Evolutionary conservation across 2,113 vertebrate species (phyloP).

Genomic region (Eurystomus gularis): DNA sequence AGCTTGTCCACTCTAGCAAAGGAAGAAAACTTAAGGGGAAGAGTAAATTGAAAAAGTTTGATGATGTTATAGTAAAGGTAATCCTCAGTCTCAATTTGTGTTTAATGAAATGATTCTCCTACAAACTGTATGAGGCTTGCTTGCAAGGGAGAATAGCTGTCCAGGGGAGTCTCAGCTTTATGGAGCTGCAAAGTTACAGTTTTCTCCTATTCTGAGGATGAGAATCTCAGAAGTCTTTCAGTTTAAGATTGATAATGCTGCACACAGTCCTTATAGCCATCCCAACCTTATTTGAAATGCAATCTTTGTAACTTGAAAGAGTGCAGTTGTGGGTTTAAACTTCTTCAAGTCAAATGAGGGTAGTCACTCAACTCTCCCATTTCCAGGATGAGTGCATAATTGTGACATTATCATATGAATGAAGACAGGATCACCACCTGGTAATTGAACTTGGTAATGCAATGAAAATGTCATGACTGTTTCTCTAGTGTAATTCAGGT

Average conservation of each 20-base stretch:
- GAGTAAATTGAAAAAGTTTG: neutral
- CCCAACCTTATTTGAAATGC: neutral
- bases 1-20: neutral
- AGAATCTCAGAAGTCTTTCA: neutral
- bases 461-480: neutral
- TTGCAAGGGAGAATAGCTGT: neutral
- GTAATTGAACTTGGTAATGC: neutral
- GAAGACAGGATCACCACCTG: neutral
- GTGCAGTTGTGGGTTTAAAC: neutral
- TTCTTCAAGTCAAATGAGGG: neutral
- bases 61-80: neutral
- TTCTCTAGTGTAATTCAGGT: neutral
- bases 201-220: neutral
- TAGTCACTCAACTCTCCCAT: neutral
- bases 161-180: neutral
- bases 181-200: neutral
- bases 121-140: neutral
- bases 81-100: neutral
- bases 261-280: neutral
- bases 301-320: neutral
- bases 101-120: neutral
- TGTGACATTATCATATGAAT: conserved; percentile 37
- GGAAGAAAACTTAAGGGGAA: neutral
- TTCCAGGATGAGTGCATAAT: conserved; percentile 6
- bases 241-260: neutral